Conservation (phyloP, 1,140 invertebrate species). For the Fopius arisanus region DNA sequence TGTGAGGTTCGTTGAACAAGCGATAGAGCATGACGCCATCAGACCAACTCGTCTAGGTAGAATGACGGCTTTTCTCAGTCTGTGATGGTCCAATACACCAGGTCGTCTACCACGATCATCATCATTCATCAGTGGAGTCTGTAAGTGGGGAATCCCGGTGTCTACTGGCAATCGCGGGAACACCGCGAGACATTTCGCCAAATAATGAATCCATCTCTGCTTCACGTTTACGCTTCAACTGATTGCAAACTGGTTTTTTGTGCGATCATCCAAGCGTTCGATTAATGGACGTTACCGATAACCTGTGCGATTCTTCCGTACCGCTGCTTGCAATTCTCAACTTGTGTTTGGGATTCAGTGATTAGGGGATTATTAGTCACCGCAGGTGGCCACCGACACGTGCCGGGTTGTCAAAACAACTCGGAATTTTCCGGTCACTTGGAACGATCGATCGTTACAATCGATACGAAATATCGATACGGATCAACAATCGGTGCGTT, state of each 20-base stretch:
- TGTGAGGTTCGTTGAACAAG: constrained; percentile 41
- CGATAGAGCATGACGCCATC: constrained; percentile 55
- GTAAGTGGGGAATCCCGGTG: not conserved
- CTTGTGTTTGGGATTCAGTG: constrained; percentile 37
- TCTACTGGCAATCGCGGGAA: not conserved
- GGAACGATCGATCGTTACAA: too few relatives aligned
- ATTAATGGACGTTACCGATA: constrained; percentile 43
- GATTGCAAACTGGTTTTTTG: constrained; percentile 55
- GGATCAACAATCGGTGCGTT: too few relatives aligned
- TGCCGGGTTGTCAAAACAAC: not conserved
- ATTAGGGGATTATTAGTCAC: constrained; percentile 40
- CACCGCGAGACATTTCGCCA: not conserved
- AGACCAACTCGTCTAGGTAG: constrained; percentile 41
- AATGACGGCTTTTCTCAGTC: not conserved
- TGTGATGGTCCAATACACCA: not conserved
- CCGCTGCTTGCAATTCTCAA: constrained; percentile 21
- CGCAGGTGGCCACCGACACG: constrained; percentile 32
- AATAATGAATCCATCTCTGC: constrained; percentile 36
- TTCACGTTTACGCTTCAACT: constrained; percentile 57
- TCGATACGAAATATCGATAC: too few relatives aligned
- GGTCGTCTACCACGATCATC: not conserved
- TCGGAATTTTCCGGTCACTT: too few relatives aligned
- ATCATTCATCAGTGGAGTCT: not conserved
- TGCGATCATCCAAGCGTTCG: constrained; percentile 59
- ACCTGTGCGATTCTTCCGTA: constrained; percentile 43